Evolutionary conservation across 1,140 invertebrate species (phyloP).

Genomic region (Helicoverpa armigera): DNA sequence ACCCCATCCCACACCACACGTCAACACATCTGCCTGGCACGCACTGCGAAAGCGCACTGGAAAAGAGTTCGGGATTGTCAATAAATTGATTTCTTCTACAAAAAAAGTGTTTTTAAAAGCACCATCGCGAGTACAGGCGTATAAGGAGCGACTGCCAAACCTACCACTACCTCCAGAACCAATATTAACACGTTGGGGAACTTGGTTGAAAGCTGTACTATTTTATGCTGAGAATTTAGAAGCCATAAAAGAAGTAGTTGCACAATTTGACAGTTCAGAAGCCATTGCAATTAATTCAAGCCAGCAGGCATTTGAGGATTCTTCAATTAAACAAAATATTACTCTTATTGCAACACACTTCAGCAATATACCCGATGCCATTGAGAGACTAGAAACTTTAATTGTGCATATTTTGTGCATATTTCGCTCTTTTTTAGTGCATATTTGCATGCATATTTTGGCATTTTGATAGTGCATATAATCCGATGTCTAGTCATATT

Average conservation of each 20-base stretch:
- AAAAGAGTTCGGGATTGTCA: slow-evolving; percentile 60
- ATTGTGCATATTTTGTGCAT: no score
- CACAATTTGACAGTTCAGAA: slow-evolving; percentile 49
- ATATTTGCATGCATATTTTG: no score
- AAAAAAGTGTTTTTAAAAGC: slow-evolving; percentile 68
- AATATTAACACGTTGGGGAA: slow-evolving; percentile 77
- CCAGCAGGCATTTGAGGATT: not conserved
- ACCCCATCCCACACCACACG: no score
- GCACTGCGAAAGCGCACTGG: slow-evolving; percentile 70
- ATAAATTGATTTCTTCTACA: slow-evolving; percentile 61
- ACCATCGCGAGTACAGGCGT: slow-evolving; percentile 63
- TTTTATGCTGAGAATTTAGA: slow-evolving; percentile 69
- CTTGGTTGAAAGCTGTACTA: slow-evolving; percentile 72
- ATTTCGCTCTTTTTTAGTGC: no score
- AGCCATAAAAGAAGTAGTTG: slow-evolving; percentile 52
- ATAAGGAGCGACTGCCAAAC: slow-evolving; percentile 65
- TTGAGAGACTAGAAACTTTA: no score
- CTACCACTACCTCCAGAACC: slow-evolving; percentile 73
- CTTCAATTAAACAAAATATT: no score
- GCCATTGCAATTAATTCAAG: slow-evolving; percentile 19
- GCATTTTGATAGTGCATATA: no score
- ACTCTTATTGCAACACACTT: no score
- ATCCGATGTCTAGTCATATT: no score
- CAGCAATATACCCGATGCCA: no score
- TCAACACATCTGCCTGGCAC: no score